These are phyloP conservation scores for Drosophila nannoptera DNA, from an alignment of 1,140 invertebrate species.

Conservation along the genomic window DNA sequence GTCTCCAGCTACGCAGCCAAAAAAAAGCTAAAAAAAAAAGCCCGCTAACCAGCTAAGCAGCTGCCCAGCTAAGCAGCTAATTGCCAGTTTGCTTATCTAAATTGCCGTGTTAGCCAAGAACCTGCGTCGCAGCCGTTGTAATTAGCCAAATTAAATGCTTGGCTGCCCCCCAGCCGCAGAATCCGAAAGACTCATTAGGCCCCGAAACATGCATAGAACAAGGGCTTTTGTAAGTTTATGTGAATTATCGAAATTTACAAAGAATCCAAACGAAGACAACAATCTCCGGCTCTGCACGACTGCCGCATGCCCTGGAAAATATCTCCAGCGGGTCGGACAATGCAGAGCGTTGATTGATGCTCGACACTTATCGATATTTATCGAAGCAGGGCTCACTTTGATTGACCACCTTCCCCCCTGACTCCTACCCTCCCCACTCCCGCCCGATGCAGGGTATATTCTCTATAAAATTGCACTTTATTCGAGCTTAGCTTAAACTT, in stretches of 20 bases:
- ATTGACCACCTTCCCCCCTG: too few species aligned
- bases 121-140: slow-evolving; percentile 63
- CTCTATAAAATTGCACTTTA: slow-evolving; percentile 1
- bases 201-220: slow-evolving; percentile 5
- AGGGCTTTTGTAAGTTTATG: slow-evolving; percentile 7
- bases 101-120: slow-evolving; percentile 74
- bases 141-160: slow-evolving; percentile 71
- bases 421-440: too few species aligned
- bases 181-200: slow-evolving; percentile 32
- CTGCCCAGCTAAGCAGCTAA: slow-evolving; percentile 46
- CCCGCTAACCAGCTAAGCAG: slow-evolving; percentile 3
- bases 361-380: too few species aligned
- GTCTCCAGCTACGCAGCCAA: slow-evolving; percentile 44
- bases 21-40: too few species aligned
- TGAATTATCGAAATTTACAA: slow-evolving; percentile 17
- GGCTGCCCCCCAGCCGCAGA: slow-evolving; percentile 49
- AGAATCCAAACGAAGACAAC: neutral
- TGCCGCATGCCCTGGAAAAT: neutral
- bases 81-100: slow-evolving; percentile 73
- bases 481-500: slow-evolving; percentile 18
- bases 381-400: too few species aligned
- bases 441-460: neutral
- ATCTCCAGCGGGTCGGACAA: too few species aligned
- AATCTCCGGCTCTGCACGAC: neutral
- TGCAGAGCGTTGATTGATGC: too few species aligned